Percentiles rank a stretch among this genome's conserved stretches.
These are phyloP conservation scores for Scleropages formosus DNA, from an alignment of 2,797 vertebrate species.

Conservation along the genomic window DNA sequence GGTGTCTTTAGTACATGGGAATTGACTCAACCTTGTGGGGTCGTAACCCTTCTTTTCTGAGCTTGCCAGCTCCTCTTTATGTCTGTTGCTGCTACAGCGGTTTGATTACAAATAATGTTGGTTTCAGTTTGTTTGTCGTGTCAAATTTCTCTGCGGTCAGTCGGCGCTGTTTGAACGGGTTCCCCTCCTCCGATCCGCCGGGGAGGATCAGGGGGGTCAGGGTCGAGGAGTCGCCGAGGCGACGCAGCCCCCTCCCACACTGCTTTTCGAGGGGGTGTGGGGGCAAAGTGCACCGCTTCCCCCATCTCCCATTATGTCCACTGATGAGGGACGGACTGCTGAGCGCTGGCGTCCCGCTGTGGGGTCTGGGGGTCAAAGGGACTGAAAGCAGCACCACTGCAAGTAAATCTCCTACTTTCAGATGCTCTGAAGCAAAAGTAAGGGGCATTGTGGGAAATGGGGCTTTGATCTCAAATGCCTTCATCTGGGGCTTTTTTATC, in stretches of 20 bases:
- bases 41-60: too few relatives aligned
- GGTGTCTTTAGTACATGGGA: too few relatives aligned
- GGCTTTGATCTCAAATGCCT: background rate
- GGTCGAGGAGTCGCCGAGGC: background rate
- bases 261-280: background rate
- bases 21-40: too few relatives aligned
- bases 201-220: background rate
- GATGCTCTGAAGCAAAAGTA: background rate
- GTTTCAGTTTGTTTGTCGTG: background rate
- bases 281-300: background rate
- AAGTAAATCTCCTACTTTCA: background rate
- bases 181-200: too few relatives aligned
- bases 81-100: too few relatives aligned
- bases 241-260: background rate
- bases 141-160: background rate
- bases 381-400: background rate
- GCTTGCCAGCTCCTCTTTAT: too few relatives aligned
- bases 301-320: conserved; percentile 9
- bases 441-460: background rate
- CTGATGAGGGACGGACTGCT: background rate
- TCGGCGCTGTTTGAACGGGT: background rate
- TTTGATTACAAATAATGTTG: too few relatives aligned
- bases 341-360: background rate
- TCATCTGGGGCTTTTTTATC: background rate
- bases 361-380: background rate